Evolutionary conservation across 2,888 invertebrate species (phyloP).

Genomic region (Heliconius charithonia): DNA sequence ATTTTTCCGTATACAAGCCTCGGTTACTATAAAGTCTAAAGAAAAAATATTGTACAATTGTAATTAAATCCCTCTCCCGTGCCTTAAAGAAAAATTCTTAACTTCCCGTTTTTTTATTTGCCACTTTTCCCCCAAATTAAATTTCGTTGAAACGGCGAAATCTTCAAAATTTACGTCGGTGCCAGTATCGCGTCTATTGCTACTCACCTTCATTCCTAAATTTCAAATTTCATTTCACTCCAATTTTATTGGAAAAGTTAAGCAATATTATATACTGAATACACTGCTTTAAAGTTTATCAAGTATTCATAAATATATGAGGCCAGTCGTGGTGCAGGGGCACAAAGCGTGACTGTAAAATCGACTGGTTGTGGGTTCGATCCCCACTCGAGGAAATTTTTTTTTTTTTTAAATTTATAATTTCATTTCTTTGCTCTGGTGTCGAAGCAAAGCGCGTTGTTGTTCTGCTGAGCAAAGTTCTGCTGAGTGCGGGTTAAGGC

Average conservation of each 20-base stretch:
- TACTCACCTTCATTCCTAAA: slow-evolving; percentile 70
- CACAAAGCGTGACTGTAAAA: no score
- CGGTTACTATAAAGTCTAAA: neutral
- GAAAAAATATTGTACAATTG: slow-evolving; percentile 15
- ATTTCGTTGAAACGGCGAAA: slow-evolving; percentile 55
- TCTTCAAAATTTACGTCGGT: slow-evolving; percentile 60
- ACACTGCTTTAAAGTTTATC: slow-evolving; percentile 27
- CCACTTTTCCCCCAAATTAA: slow-evolving; percentile 42
- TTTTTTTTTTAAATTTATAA: no score
- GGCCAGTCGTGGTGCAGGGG: no score
- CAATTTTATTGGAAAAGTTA: slow-evolving; percentile 81
- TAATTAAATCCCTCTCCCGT: slow-evolving; percentile 29
- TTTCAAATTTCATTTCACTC: slow-evolving; percentile 78
- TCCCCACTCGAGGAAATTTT: no score
- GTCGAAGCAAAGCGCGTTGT: no score
- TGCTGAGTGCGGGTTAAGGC: no score
- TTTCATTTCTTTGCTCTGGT: no score
- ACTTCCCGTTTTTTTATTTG: slow-evolving; percentile 28
- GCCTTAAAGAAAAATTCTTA: slow-evolving; percentile 20
- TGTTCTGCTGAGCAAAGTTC: no score
- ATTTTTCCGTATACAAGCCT: neutral
- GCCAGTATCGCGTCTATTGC: slow-evolving; percentile 64
- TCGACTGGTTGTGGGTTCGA: no score
- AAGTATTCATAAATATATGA: neutral
- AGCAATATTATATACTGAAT: slow-evolving; percentile 62